phyloP scores from a whole-genome alignment of 1,140 invertebrate genomes.

The Drosophila orosa region DNA sequence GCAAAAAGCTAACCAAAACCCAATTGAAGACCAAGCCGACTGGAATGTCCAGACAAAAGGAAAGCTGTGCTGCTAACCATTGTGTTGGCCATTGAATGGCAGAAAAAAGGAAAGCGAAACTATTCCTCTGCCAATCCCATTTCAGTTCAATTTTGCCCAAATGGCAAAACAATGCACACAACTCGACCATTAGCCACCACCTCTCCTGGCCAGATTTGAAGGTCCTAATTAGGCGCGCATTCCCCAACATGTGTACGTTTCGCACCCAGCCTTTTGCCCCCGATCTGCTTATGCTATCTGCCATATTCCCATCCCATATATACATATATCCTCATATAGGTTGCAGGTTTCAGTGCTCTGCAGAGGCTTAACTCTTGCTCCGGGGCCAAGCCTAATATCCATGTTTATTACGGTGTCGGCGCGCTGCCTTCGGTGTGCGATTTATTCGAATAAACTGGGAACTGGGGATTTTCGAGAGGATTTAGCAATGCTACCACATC shows the following conservation, averaged over 20 bases:
- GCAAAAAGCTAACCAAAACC: neutral
- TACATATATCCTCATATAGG: neutral
- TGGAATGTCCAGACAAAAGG: conserved; percentile 32
- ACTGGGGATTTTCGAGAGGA: neutral
- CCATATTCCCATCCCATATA: neutral
- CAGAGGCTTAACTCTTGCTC: conserved; percentile 34
- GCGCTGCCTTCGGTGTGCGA: conserved; percentile 6
- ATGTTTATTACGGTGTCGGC: conserved; percentile 62
- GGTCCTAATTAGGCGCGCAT: conserved; percentile 65
- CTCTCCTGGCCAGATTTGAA: neutral
- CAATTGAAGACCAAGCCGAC: conserved; percentile 4
- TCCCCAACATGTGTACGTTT: conserved; percentile 40
- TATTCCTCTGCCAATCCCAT: conserved; percentile 20
- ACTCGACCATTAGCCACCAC: conserved; percentile 9
- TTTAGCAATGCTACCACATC: neutral
- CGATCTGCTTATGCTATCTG: conserved; percentile 13
- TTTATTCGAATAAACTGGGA: conserved; percentile 18
- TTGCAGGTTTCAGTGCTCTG: neutral
- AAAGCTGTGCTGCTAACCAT: neutral
- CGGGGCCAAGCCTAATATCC: conserved; percentile 38
- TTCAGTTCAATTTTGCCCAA: conserved; percentile 21
- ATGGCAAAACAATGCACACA: conserved; percentile 36
- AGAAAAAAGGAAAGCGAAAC: neutral
- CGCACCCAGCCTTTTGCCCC: neutral
- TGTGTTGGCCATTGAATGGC: neutral